Evolutionary conservation across 2,888 invertebrate species (phyloP).

Genomic region (Diaprepes abbreviatus): DNA sequence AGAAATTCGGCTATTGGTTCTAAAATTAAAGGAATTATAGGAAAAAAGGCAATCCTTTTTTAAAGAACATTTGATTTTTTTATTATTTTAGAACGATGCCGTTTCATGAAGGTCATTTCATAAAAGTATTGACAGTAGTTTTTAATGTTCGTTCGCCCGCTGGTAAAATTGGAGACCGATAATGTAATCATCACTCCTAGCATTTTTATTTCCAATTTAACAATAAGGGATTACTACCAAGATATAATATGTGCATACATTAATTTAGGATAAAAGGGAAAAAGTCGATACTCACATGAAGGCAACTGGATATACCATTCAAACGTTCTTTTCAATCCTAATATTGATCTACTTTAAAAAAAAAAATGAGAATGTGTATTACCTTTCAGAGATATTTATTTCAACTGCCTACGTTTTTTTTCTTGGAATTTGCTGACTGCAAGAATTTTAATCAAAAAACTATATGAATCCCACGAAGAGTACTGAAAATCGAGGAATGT

Average conservation of each 20-base stretch:
- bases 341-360: no score
- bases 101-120: conserved; percentile 35
- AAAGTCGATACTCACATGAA: no score
- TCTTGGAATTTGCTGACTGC: no score
- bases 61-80: conserved; percentile 45
- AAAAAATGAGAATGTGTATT: no score
- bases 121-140: conserved; percentile 30
- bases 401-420: no score
- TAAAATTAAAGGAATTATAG: conserved; percentile 7
- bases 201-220: conserved; percentile 8
- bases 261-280: no score
- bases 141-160: conserved; percentile 20
- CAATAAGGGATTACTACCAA: not conserved
- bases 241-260: not conserved
- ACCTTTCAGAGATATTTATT: no score
- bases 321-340: no score
- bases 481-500: no score
- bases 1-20: not conserved
- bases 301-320: no score
- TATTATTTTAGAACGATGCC: conserved; percentile 47
- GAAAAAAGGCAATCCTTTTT: conserved; percentile 8
- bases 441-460: no score
- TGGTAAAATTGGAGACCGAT: conserved; percentile 40
- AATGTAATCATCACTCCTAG: conserved; percentile 42
- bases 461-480: no score